These are phyloP conservation scores for Marasmarcha lunaedactyla DNA, from an alignment of 2,888 invertebrate species.

Conservation along the genomic window DNA sequence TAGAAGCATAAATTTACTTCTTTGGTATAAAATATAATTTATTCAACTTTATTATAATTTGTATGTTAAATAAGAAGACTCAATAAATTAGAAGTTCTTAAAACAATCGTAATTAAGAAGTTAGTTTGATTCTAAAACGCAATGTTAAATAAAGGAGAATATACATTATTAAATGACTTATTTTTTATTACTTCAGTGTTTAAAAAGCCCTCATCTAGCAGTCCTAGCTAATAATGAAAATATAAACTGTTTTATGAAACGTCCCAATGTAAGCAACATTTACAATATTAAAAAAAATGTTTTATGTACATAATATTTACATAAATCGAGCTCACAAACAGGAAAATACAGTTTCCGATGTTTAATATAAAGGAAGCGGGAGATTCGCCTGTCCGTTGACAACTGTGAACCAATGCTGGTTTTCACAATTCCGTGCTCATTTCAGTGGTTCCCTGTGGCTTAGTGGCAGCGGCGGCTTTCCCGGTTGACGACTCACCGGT, in stretches of 20 bases:
- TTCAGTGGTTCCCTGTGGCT: constrained; percentile 56
- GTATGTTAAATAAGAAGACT: constrained; percentile 3
- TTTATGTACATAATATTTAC: constrained; percentile 1
- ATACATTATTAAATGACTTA: no score
- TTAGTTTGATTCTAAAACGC: no score
- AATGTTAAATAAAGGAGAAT: no score
- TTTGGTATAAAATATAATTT: constrained; percentile 18
- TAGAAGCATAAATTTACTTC: constrained; percentile 13
- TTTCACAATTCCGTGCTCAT: constrained; percentile 78
- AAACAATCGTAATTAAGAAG: neutral
- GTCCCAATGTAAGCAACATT: neutral
- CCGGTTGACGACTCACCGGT: constrained; percentile 26
- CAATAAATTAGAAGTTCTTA: neutral
- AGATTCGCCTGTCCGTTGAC: no score
- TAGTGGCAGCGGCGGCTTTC: constrained; percentile 26
- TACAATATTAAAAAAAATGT: constrained; percentile 1
- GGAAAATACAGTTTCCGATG: no score
- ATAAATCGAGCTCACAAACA: neutral
- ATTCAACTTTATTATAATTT: constrained; percentile 5
- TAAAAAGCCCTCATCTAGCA: no score
- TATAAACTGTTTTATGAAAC: no score
- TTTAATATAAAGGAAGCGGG: constrained; percentile 4
- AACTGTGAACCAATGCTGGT: neutral
- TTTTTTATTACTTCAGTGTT: no score
- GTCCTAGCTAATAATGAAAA: no score